Percentiles rank a stretch among this genome's conserved stretches.
Conservation (phyloP, 23 tunicate species). For the Diplosoma virens region DNA sequence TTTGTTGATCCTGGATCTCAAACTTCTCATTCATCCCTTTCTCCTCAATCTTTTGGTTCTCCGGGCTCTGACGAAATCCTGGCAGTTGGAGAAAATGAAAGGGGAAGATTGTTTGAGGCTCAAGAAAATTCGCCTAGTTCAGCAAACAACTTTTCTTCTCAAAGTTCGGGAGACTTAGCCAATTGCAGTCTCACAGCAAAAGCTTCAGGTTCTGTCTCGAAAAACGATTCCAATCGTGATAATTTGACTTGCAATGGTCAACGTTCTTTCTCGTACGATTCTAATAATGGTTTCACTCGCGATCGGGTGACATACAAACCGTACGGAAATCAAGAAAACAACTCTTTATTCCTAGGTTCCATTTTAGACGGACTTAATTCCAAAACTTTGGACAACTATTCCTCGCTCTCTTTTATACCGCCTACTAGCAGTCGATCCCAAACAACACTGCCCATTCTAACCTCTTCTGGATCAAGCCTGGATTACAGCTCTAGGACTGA, state of each 20-base stretch:
- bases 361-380: slow-evolving; percentile 3
- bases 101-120: slow-evolving; percentile 13
- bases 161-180: not conserved
- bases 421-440: not conserved
- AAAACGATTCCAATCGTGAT: not conserved
- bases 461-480: not conserved
- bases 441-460: slow-evolving; percentile 10
- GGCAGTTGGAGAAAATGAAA: slow-evolving; percentile 40
- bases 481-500: slow-evolving; percentile 2
- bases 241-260: slow-evolving; percentile 13
- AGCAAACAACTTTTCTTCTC: not conserved
- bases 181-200: not conserved
- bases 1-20: slow-evolving; percentile 1
- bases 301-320: not conserved
- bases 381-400: slow-evolving; percentile 17
- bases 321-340: not conserved
- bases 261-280: slow-evolving; percentile 37
- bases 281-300: slow-evolving; percentile 19
- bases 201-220: not conserved
- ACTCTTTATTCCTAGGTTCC: slow-evolving; percentile 5
- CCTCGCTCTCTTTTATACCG: slow-evolving; percentile 15
- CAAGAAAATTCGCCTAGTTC: slow-evolving; percentile 22
- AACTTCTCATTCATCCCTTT: slow-evolving; percentile 6
- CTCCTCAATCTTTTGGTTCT: slow-evolving; percentile 27
- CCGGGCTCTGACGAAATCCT: slow-evolving; percentile 48